Conservation (phyloP, 2,113 vertebrate species). For the Phalacrocorax pelagicus region DNA sequence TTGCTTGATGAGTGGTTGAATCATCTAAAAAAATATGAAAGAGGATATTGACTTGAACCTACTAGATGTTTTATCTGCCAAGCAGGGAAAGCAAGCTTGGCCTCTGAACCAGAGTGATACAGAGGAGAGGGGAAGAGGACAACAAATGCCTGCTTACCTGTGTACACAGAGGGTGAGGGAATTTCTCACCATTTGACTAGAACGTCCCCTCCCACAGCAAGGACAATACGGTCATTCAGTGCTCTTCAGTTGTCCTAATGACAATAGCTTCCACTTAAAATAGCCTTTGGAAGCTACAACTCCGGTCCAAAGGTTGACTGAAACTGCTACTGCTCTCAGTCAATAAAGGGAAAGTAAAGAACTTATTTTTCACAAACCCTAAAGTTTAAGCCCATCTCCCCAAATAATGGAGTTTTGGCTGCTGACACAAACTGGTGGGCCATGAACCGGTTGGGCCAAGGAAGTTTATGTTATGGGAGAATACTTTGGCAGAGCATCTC, state of each 20-base stretch:
- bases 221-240: neutral
- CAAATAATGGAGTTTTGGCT: neutral
- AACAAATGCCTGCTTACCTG: neutral
- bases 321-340: neutral
- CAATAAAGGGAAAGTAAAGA: neutral
- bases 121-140: neutral
- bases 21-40: slow-evolving; percentile 23
- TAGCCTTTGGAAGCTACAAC: neutral
- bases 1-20: slow-evolving; percentile 10
- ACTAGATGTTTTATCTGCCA: neutral
- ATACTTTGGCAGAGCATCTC: neutral
- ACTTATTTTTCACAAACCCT: neutral
- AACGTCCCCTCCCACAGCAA: neutral
- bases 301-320: neutral
- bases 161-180: neutral
- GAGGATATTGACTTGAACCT: slow-evolving; percentile 17
- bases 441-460: neutral
- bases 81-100: slow-evolving; percentile 2
- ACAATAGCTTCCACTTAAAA: neutral
- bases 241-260: neutral
- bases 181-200: neutral
- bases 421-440: neutral
- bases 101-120: neutral
- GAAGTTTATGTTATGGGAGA: neutral
- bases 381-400: neutral